Base-by-base conservation (phyloP, 2,888 invertebrate species). In the Bellardia pandia region DNA sequence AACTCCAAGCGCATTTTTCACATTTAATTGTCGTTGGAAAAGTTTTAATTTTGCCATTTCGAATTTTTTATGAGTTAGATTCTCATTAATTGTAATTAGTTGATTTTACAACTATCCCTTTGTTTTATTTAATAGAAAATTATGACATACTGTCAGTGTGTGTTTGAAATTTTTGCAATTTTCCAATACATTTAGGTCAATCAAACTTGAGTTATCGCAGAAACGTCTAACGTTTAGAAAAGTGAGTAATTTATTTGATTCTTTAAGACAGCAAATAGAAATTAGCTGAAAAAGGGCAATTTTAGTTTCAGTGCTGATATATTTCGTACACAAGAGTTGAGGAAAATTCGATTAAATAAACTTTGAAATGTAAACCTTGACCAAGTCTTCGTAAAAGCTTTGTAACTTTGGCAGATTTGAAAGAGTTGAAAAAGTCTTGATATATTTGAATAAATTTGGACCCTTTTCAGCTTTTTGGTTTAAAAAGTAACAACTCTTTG, bases 61-160 rank as follows among this genome's bases (percentile, higher is more conserved):
- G 78, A 90, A 89, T 71, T 88, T 87, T 88, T 92, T 92, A 92
- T 92, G 92, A 92, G 92, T 91, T 89, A 84, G 86, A 89, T 89
- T 90, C 89, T 78, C 77, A 89, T 89, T 79, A 90, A 90, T 89
- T 60, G 84, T 75, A 75, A 85, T 89, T 85, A 89, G 90, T 92
- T 91, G 91, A 90, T 89, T 89, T 86, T 89, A 88, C 89, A 90
- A 89, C 89, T 89, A 89, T 89, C 88, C 86, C 62, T 89, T 88
- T 88, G 75, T 87, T 78, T 78, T 89, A 84, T 89, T 86, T 88
- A 88, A 79, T 85, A 87, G 82, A 84, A 89, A 89, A 78, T 89
- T 89, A 89, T 89, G 88, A 90, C 88, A 83, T 74, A 76, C 78
- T 78, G 62, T 64, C 42, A 79, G 83, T 89, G 85, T 86, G 88